Percentiles rank a stretch among this genome's conserved stretches.
These are phyloP conservation scores for Dromococcyx pavoninus DNA, from an alignment of 2,797 vertebrate genomes.

Conservation along the genomic window DNA sequence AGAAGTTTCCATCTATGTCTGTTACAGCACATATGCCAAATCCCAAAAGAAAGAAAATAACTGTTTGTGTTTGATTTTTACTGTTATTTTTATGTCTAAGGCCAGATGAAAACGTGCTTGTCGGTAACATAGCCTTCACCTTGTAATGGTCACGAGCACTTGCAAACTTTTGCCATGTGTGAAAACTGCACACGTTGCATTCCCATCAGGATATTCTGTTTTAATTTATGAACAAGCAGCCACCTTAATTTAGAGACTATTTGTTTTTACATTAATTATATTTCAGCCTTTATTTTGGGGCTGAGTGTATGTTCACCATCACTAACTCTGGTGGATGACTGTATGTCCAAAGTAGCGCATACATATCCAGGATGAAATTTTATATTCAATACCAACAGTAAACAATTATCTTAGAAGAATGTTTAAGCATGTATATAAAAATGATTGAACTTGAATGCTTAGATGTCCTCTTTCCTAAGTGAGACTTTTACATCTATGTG, in stretches of 20 bases:
- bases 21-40: slow-evolving; percentile 70
- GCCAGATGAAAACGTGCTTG: slow-evolving; percentile 72
- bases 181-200: slow-evolving; percentile 55
- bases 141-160: slow-evolving; percentile 25
- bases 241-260: slow-evolving; percentile 57
- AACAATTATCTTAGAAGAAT: background rate
- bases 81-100: slow-evolving; percentile 73
- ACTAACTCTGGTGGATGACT: background rate
- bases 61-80: slow-evolving; percentile 58
- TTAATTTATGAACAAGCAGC: slow-evolving; percentile 54
- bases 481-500: background rate
- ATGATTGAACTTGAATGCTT: background rate
- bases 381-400: background rate
- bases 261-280: slow-evolving; percentile 32
- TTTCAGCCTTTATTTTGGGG: background rate
- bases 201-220: slow-evolving; percentile 22
- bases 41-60: slow-evolving; percentile 71
- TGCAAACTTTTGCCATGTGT: slow-evolving; percentile 57
- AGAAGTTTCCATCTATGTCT: slow-evolving; percentile 72
- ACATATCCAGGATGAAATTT: background rate
- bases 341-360: accelerated
- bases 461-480: background rate
- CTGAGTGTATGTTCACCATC: background rate
- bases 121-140: slow-evolving; percentile 62
- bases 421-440: background rate